Evolutionary conservation across 2,113 vertebrate species (phyloP).

Genomic region (Campylomormyrus numenius): DNA sequence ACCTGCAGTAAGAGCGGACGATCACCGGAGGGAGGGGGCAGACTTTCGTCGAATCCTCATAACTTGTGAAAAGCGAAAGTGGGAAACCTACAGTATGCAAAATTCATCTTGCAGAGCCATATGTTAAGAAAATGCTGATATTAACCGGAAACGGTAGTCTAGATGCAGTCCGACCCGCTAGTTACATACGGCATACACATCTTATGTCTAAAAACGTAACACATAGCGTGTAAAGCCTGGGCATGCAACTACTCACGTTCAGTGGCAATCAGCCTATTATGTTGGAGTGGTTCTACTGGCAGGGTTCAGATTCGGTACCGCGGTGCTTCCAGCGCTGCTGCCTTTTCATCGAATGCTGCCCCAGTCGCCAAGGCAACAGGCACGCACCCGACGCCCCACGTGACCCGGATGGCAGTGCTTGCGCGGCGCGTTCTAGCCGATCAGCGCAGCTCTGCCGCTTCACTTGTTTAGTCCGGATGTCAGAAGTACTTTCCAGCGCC

Average conservation of each 20-base stretch:
- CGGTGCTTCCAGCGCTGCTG: not conserved
- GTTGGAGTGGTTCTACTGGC: not conserved
- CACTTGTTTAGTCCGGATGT: not conserved
- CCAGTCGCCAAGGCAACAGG: constrained; percentile 13
- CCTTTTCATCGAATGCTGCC: not conserved
- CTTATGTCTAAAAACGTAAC: not conserved
- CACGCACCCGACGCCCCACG: not conserved
- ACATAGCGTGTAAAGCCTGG: not conserved
- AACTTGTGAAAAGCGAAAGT: not conserved
- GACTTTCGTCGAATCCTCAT: not conserved
- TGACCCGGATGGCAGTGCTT: not conserved
- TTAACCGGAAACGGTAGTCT: not conserved
- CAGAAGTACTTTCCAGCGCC: not conserved
- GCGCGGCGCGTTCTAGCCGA: not conserved
- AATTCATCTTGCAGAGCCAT: not conserved
- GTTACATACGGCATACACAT: not conserved
- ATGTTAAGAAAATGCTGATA: not conserved
- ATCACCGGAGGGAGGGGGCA: not conserved
- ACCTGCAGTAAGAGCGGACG: not conserved
- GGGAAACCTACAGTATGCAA: not conserved
- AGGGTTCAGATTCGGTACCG: not conserved
- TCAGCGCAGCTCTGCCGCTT: not conserved
- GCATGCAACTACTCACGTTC: not conserved
- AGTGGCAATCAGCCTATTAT: not conserved
- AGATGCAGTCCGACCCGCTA: not conserved